A percentile compares a stretch with the other conserved stretches of the same genome.
These are phyloP conservation scores for Parasteatoda lunata DNA, from an alignment of 2,888 invertebrate species.

Conservation along the genomic window DNA sequence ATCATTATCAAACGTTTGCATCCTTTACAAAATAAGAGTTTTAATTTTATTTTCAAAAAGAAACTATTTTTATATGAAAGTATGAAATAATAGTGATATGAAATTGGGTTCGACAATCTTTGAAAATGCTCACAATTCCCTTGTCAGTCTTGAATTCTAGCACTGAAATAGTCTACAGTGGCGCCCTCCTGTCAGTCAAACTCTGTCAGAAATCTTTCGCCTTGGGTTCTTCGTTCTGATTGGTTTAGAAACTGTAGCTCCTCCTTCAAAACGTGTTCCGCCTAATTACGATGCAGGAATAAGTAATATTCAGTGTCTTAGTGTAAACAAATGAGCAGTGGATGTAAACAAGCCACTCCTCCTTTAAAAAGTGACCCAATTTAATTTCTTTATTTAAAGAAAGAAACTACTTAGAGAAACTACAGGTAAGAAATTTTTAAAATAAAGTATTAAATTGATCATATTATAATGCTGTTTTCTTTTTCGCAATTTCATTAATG, in stretches of 20 bases:
- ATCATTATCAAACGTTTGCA: too few relatives aligned
- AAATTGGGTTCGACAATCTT: not conserved
- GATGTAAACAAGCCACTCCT: conserved; percentile 66
- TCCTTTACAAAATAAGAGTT: too few relatives aligned
- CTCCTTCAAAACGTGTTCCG: conserved; percentile 62
- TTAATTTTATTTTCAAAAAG: too few relatives aligned
- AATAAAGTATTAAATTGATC: too few relatives aligned
- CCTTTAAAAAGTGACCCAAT: conserved; percentile 51
- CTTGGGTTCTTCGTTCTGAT: conserved; percentile 15
- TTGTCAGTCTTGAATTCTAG: too few relatives aligned
- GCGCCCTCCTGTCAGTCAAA: conserved; percentile 63
- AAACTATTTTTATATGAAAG: too few relatives aligned
- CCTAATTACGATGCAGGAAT: conserved; percentile 69
- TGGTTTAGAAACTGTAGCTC: conserved; percentile 21
- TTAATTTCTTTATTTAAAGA: conserved; percentile 34
- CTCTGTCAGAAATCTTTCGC: conserved; percentile 24
- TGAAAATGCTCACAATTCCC: too few relatives aligned
- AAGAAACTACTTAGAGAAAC: not conserved
- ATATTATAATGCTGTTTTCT: too few relatives aligned
- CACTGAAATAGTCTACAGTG: conserved; percentile 16
- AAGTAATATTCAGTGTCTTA: conserved; percentile 68
- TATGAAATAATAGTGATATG: too few relatives aligned
- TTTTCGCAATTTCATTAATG: too few relatives aligned
- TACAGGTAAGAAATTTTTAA: not conserved
- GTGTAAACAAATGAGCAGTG: conserved; percentile 64